Evolutionary conservation across 2,113 vertebrate species (phyloP).

Genomic region (Ibidorhyncha struthersii): DNA sequence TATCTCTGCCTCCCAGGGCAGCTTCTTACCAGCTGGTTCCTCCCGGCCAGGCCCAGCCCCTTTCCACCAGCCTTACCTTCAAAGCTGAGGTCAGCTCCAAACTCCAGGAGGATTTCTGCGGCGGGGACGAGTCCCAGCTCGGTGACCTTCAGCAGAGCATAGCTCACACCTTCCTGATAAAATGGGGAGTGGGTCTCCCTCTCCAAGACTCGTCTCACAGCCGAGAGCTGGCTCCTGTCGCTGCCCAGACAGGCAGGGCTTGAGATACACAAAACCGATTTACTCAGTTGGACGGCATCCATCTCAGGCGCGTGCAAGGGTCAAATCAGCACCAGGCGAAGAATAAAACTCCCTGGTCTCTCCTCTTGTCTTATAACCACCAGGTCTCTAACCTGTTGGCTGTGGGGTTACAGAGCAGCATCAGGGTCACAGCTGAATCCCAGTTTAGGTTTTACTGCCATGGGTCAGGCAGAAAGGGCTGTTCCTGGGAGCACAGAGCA

Average conservation of each 20-base stretch:
- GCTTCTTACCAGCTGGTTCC: neutral
- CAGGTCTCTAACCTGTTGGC: neutral
- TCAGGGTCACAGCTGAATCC: neutral
- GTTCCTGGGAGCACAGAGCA: accelerated
- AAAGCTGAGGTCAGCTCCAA: slow-evolving; percentile 88
- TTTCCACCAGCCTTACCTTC: slow-evolving; percentile 77
- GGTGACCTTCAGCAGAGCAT: slow-evolving; percentile 85
- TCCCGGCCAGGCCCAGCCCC: neutral
- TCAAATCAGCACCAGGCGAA: neutral
- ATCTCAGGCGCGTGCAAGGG: neutral
- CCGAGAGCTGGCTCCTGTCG: slow-evolving; percentile 52
- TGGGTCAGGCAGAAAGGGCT: neutral
- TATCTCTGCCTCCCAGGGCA: too few relatives aligned
- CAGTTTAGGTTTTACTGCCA: neutral
- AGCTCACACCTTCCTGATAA: slow-evolving; percentile 90
- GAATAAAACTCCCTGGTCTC: neutral
- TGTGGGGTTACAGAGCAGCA: neutral
- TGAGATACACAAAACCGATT: neutral
- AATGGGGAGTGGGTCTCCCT: slow-evolving; percentile 84
- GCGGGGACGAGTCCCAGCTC: slow-evolving; percentile 81
- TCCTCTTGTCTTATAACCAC: neutral
- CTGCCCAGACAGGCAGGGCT: slow-evolving; percentile 58
- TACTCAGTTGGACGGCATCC: accelerated
- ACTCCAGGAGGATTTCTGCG: slow-evolving; percentile 81
- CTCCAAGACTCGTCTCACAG: slow-evolving; percentile 82